Evolutionary conservation across 1,140 invertebrate genomes (phyloP).

Genomic region (Drosophila tropicalis): DNA sequence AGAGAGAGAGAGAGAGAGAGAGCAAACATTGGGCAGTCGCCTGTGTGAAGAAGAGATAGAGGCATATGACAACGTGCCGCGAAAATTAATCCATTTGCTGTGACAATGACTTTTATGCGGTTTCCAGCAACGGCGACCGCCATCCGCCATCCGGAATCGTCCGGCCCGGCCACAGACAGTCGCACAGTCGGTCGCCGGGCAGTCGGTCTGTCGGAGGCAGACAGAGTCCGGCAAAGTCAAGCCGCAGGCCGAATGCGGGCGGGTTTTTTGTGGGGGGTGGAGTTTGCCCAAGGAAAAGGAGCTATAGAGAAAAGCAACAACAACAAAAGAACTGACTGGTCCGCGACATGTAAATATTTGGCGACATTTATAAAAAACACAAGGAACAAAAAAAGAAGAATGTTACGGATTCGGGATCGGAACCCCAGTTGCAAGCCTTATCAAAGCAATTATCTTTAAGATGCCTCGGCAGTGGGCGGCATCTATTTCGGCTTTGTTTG

Average conservation of each 20-base stretch:
- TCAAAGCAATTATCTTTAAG: constrained; percentile 79
- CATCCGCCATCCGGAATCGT: constrained; percentile 45
- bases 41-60: constrained; percentile 29
- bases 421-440: constrained; percentile 54
- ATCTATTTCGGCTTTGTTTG: constrained; percentile 51
- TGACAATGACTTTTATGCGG: constrained; percentile 82
- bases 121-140: constrained; percentile 63
- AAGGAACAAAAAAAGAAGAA: constrained; percentile 14
- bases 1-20: not conserved
- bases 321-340: constrained; percentile 18
- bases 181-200: constrained; percentile 3
- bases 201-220: constrained; percentile 43
- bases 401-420: constrained; percentile 27
- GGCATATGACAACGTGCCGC: constrained; percentile 75
- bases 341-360: constrained; percentile 80
- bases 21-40: not conserved
- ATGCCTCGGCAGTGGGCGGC: constrained; percentile 39
- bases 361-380: constrained; percentile 71
- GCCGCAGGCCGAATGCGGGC: constrained; percentile 71
- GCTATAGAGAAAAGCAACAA: constrained; percentile 19
- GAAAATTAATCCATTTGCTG: constrained; percentile 82
- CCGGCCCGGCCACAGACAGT: constrained; percentile 34
- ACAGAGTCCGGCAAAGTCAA: constrained; percentile 61
- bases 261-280: not conserved
- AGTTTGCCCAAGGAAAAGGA: not conserved